A percentile compares a stretch with the other conserved stretches of the same genome.
Conservation (phyloP, 2,888 invertebrate genomes). For the Cryptosula pallasiana region DNA sequence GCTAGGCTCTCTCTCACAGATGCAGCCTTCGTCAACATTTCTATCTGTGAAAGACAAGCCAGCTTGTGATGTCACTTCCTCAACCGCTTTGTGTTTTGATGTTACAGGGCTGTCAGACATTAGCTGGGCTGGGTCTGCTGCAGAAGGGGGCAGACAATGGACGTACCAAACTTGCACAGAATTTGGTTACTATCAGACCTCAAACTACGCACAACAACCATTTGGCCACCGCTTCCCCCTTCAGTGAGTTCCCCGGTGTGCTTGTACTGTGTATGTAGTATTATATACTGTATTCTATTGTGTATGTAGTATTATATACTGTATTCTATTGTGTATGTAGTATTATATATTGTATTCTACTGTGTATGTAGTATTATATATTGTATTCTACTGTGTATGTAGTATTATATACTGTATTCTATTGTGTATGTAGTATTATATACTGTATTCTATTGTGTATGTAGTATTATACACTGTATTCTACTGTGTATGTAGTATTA, state of each 20-base stretch:
- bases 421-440: no score
- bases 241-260: conserved; percentile 55
- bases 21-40: no score
- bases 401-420: background rate
- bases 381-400: background rate
- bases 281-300: no score
- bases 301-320: background rate
- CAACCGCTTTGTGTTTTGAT: no score
- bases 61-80: no score
- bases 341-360: background rate
- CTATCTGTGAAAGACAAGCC: no score
- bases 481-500: no score
- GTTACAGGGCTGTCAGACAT: conserved; percentile 58
- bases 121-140: conserved; percentile 63
- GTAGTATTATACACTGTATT: background rate
- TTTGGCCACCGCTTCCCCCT: conserved; percentile 74
- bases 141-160: conserved; percentile 76
- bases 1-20: no score
- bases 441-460: background rate
- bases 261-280: background rate
- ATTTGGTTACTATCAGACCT: conserved; percentile 91
- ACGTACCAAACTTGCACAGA: conserved; percentile 92
- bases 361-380: no score
- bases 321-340: background rate
- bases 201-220: conserved; percentile 61